Percentiles rank a stretch among this genome's conserved stretches.
Conservation (phyloP, 2,888 invertebrate genomes). For the Epinotia nisella region DNA sequence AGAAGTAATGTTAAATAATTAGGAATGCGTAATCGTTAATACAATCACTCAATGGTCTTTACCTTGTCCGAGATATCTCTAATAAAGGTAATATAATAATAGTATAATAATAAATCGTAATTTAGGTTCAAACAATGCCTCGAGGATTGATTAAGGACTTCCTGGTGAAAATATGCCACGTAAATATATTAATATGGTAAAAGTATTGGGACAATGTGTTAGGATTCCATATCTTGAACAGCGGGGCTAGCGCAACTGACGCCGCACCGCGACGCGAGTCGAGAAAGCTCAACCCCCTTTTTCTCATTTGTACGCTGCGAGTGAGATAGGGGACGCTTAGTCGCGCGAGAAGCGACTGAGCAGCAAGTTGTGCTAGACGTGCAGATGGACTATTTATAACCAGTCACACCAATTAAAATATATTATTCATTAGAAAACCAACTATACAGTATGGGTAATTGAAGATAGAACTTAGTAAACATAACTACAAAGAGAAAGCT, state of each 20-base stretch:
- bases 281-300: too few relatives aligned
- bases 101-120: background rate
- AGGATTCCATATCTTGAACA: too few relatives aligned
- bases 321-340: too few relatives aligned
- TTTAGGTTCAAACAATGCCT: background rate
- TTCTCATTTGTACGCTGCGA: too few relatives aligned
- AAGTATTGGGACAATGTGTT: background rate
- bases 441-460: background rate
- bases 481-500: background rate
- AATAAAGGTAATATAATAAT: conserved; percentile 14
- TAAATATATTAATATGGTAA: background rate
- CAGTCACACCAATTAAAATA: background rate
- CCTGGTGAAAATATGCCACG: background rate
- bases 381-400: background rate
- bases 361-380: too few relatives aligned
- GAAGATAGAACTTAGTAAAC: background rate
- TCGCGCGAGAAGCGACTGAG: too few relatives aligned
- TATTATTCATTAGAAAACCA: background rate
- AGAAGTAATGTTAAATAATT: conserved; percentile 52
- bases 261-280: too few relatives aligned
- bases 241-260: too few relatives aligned
- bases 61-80: conserved; percentile 16
- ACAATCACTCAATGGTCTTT: conserved; percentile 35
- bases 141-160: background rate
- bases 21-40: conserved; percentile 61